Conservation (phyloP, 1,140 invertebrate genomes). For the Magallana ariakensis region DNA sequence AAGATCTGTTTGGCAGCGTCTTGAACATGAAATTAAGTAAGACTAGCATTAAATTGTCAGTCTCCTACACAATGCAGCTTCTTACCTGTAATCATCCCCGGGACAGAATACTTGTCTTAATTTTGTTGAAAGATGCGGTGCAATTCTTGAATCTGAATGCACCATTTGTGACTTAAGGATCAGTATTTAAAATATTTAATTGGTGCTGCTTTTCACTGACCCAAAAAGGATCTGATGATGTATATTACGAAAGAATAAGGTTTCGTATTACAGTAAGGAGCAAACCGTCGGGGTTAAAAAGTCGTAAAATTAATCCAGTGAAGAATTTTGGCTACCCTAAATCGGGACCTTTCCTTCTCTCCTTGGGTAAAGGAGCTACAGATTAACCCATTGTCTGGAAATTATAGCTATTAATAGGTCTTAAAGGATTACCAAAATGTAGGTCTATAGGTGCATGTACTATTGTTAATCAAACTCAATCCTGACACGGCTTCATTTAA, state of each 20-base stretch:
- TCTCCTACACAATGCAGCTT: not conserved
- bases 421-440: too few relatives aligned
- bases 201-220: not conserved
- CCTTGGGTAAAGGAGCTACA: too few relatives aligned
- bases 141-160: slow-evolving; percentile 20
- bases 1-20: not conserved
- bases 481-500: too few relatives aligned
- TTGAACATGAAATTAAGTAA: not conserved
- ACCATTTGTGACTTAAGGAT: slow-evolving; percentile 4
- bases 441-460: too few relatives aligned
- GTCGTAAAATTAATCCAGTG: slow-evolving; percentile 10
- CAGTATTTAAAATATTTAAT: not conserved
- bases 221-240: slow-evolving; percentile 12
- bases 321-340: not conserved
- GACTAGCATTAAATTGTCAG: slow-evolving; percentile 2
- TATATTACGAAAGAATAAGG: not conserved
- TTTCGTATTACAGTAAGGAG: not conserved
- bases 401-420: too few relatives aligned
- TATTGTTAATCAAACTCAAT: too few relatives aligned
- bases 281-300: slow-evolving; percentile 6
- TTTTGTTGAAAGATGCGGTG: not conserved
- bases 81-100: not conserved
- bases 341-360: not conserved
- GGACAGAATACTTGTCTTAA: not conserved
- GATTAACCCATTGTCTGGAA: too few relatives aligned